Base-by-base conservation (phyloP, 2,888 invertebrate species). In the Tineola bisselliella region DNA sequence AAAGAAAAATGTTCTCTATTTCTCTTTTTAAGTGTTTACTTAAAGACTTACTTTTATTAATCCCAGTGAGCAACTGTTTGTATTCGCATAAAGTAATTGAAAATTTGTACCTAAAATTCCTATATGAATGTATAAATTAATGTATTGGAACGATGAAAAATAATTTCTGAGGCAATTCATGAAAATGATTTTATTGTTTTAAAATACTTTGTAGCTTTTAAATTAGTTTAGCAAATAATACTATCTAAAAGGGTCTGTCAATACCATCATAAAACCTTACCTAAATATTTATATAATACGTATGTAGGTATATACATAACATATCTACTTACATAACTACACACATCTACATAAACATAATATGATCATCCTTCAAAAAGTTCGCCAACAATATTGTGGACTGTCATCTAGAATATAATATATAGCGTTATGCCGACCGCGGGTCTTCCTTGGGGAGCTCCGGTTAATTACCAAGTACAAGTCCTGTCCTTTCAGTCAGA, bases 381-480 rank as follows among this genome's bases (percentile, higher is more conserved):
- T 58, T 58, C 15, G 2, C 78, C 79, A 79, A 65, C 67, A 67
- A 64, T 67, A 67, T 69, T 31, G 25, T 18, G 56, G 69, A 69
- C 69, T 84, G 86, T 82, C 86, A 84, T 83, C 82, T 84, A 74
- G 72, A 82, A 83, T 79, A 84, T 84, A 84, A 84, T 86, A 84
- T 84, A 86, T 86, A 77, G 76, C 77, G 76, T 75, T 70, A 67
- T 73, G 74, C 68, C 79, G 82, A 80, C 82, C 81, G 76, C 69
- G 68, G 68, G 69, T 63, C 69, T 70, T 84, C 84, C 84, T 81
- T 70, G 70, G 84, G 88, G 89, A 89, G 78, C 66, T 72, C 69
- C 81, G 79, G 88, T 90, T 90, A 90, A 90, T 90, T 90, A 90
- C 77, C 82, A 88, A 89, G 84, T 87, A 89, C 89, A 89, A 89